Conservation (phyloP, 1,140 invertebrate genomes). For the Sminthurides bifidus region DNA sequence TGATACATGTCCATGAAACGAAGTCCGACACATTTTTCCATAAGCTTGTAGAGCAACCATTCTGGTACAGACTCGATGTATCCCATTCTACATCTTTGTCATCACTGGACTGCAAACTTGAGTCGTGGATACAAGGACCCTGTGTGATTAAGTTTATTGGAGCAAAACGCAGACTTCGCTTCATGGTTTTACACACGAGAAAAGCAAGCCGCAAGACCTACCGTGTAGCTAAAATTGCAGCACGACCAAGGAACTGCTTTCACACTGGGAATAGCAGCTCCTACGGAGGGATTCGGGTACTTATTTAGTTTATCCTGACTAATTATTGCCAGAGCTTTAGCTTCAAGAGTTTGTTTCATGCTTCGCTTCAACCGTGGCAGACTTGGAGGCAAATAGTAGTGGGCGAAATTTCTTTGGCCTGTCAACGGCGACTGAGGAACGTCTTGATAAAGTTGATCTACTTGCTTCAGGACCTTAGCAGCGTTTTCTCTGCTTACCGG, state of each 20-base stretch:
- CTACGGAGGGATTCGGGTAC: neutral
- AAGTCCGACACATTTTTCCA: neutral
- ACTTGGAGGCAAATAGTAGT: too few relatives aligned
- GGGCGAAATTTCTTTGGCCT: too few relatives aligned
- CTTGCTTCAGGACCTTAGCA: too few relatives aligned
- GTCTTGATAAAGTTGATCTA: too few relatives aligned
- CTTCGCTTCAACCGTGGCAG: too few relatives aligned
- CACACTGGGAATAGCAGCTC: neutral
- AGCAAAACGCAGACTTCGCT: too few relatives aligned
- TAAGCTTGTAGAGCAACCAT: neutral
- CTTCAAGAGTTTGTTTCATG: too few relatives aligned
- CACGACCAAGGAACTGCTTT: neutral
- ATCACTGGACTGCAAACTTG: neutral
- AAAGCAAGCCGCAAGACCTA: neutral
- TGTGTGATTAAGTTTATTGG: neutral
- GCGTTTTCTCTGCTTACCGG: too few relatives aligned
- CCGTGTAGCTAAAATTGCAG: neutral
- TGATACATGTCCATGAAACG: too few relatives aligned
- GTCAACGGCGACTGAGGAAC: too few relatives aligned
- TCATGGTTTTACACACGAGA: too few relatives aligned
- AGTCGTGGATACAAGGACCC: slow-evolving; percentile 9
- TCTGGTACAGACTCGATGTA: neutral
- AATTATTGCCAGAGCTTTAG: neutral
- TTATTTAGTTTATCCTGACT: neutral
- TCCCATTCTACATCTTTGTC: neutral